phyloP scores from a whole-genome alignment of 2,888 invertebrate species.

The Dysmachus trigonus region DNA sequence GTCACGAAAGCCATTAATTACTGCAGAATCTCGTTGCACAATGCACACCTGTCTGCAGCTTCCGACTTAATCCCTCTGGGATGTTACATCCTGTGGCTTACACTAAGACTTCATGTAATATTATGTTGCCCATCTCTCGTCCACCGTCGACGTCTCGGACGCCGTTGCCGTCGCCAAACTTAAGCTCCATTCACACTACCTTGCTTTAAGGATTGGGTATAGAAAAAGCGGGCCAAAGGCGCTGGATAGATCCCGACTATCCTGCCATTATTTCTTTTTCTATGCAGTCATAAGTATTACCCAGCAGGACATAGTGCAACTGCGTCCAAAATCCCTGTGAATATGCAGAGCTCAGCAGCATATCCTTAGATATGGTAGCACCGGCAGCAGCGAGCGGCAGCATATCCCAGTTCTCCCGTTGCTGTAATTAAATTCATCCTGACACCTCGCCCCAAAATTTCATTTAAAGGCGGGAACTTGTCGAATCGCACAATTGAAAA shows the following conservation, averaged over 20 bases:
- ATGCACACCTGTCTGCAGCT: neutral
- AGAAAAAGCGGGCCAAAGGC: neutral
- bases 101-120: neutral
- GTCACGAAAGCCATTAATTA: neutral
- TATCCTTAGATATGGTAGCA: neutral
- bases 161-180: neutral
- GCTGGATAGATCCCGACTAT: neutral
- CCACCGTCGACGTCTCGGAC: neutral
- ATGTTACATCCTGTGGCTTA: neutral
- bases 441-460: constrained; percentile 19
- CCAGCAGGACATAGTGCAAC: neutral
- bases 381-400: neutral
- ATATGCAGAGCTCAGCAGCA: neutral
- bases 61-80: neutral
- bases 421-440: constrained; percentile 13
- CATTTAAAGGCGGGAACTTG: constrained; percentile 25
- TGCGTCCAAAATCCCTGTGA: neutral
- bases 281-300: neutral
- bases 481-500: constrained; percentile 39
- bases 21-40: neutral
- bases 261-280: neutral
- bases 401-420: neutral
- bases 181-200: neutral
- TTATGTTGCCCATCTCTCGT: neutral
- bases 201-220: neutral